Evolutionary conservation across 2,113 vertebrate species (phyloP).

Genomic region (Vimba vimba): DNA sequence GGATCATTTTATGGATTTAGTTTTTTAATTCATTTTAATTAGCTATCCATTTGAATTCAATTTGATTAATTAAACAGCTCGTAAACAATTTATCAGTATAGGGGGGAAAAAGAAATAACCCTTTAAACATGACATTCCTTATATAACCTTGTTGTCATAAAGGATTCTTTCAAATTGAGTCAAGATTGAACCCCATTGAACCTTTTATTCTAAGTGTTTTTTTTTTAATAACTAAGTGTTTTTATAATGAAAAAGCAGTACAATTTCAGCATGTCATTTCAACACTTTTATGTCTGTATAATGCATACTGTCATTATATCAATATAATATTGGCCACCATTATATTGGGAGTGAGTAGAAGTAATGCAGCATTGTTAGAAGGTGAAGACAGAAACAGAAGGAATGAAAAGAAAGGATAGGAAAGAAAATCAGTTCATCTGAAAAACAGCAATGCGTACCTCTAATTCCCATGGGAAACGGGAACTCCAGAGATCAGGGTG

Average conservation of each 20-base stretch:
- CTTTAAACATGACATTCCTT: too few species aligned
- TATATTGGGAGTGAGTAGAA: neutral
- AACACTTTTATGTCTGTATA: neutral
- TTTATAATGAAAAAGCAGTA: neutral
- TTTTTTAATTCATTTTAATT: too few species aligned
- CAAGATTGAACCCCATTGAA: too few species aligned
- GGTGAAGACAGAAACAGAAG: slow-evolving; percentile 21
- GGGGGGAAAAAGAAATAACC: too few species aligned
- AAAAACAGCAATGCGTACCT: slow-evolving; percentile 64
- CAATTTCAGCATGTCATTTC: neutral
- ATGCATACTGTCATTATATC: neutral
- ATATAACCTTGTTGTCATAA: too few species aligned
- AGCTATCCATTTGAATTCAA: too few species aligned
- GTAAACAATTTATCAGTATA: too few species aligned
- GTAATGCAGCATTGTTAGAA: slow-evolving; percentile 44
- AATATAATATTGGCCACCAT: neutral
- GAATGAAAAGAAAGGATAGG: slow-evolving; percentile 24
- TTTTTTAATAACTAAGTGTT: neutral
- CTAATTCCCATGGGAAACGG: slow-evolving; percentile 58
- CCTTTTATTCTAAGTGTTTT: neutral
- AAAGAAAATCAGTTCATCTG: slow-evolving; percentile 60
- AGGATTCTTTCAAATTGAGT: too few species aligned
- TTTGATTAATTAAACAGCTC: too few species aligned
- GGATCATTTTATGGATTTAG: too few species aligned
- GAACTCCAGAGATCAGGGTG: slow-evolving; percentile 55